These are phyloP conservation scores for Littorina saxatilis DNA, from an alignment of 1,140 invertebrate species.

Conservation along the genomic window DNA sequence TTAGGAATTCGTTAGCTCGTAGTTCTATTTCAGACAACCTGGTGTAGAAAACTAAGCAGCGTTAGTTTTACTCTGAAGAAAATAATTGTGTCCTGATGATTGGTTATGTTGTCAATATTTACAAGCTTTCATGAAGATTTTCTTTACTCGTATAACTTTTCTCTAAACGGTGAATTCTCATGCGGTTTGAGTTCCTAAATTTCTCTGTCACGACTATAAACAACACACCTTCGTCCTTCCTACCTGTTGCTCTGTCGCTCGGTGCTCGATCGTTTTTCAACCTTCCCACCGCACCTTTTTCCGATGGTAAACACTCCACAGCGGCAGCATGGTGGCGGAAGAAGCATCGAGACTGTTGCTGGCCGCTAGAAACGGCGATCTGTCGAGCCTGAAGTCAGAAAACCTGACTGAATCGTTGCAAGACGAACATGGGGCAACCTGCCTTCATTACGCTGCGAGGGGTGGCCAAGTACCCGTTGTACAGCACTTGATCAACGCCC, in stretches of 20 bases:
- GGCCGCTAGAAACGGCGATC: conserved; percentile 38
- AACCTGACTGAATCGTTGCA: conserved; percentile 46
- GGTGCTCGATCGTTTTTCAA: background rate
- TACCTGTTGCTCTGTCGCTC: conserved; percentile 25
- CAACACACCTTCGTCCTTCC: background rate
- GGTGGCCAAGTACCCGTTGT: conserved; percentile 70
- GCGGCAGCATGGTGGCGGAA: conserved; percentile 22
- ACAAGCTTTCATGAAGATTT: too few relatives aligned
- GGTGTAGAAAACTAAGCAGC: too few relatives aligned
- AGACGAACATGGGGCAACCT: conserved; percentile 73
- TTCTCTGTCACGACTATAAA: conserved; percentile 11
- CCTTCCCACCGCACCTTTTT: background rate
- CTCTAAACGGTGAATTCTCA: too few relatives aligned
- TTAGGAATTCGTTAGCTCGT: too few relatives aligned
- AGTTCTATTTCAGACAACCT: too few relatives aligned
- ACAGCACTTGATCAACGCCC: conserved; percentile 66
- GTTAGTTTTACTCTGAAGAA: too few relatives aligned
- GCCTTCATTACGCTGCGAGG: conserved; percentile 76
- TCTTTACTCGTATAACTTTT: too few relatives aligned
- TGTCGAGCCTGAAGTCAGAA: conserved; percentile 25
- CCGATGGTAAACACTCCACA: background rate
- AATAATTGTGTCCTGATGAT: too few relatives aligned
- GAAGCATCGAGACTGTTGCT: conserved; percentile 18
- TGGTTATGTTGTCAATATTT: too few relatives aligned
- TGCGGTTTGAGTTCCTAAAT: too few relatives aligned